These are phyloP conservation scores for Rotaria magnacalcarata DNA, from an alignment of 2,888 invertebrate species.

Conservation along the genomic window DNA sequence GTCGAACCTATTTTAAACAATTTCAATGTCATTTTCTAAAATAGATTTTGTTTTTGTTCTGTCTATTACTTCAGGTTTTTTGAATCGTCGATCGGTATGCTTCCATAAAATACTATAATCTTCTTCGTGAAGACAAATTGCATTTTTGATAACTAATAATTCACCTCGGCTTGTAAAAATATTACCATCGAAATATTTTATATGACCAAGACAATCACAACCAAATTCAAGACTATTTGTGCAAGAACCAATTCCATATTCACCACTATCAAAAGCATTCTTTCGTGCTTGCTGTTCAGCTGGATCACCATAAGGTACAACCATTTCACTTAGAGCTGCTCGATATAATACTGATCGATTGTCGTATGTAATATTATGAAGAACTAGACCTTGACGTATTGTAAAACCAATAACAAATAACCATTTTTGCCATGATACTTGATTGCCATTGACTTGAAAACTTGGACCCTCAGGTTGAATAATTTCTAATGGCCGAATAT, in stretches of 20 bases:
- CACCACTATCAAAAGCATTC: constrained; percentile 46
- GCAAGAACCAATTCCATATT: constrained; percentile 44
- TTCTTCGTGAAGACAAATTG: constrained; percentile 46
- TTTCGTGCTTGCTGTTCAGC: constrained; percentile 40
- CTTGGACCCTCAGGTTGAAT: constrained; percentile 45
- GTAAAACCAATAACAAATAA: constrained; percentile 45
- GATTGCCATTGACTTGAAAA: constrained; percentile 45
- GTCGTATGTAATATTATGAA: constrained; percentile 45
- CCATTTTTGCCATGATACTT: constrained; percentile 47
- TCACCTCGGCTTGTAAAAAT: constrained; percentile 32
- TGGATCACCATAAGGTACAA: constrained; percentile 46
- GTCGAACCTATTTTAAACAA: constrained; percentile 18
- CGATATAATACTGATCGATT: constrained; percentile 44
- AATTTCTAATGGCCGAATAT: constrained; percentile 45
- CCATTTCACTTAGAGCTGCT: constrained; percentile 43
- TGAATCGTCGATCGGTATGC: neutral
- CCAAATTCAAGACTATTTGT: constrained; percentile 43
- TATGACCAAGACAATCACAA: constrained; percentile 45
- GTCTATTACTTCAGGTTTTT: neutral
- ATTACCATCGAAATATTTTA: constrained; percentile 46
- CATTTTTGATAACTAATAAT: constrained; percentile 37
- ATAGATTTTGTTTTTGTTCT: too few species aligned
- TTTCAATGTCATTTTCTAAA: too few species aligned
- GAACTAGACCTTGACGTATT: constrained; percentile 35
- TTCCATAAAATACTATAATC: constrained; percentile 41